Conservation (phyloP, 2,888 invertebrate species). For the Camponotus fellah region DNA sequence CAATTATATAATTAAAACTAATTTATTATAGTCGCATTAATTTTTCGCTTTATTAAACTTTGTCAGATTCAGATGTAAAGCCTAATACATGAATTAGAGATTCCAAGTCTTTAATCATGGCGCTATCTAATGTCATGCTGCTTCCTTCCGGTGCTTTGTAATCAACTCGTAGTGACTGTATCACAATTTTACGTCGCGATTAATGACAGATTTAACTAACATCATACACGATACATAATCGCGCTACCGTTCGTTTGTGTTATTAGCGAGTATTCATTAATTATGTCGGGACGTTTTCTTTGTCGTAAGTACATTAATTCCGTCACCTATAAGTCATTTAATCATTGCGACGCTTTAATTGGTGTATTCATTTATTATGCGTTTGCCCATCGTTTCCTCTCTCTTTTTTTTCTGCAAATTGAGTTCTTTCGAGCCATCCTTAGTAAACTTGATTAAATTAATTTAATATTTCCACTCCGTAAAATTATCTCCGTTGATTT, state of each 20-base stretch:
- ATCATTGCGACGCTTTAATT: conserved; percentile 80
- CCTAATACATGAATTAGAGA: background rate
- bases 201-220: conserved; percentile 67
- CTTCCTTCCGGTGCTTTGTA: conserved; percentile 31
- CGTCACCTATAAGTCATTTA: conserved; percentile 78
- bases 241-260: conserved; percentile 70
- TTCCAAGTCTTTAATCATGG: conserved; percentile 17
- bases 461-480: conserved; percentile 55
- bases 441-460: conserved; percentile 74
- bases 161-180: conserved; percentile 42
- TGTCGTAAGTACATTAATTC: conserved; percentile 80
- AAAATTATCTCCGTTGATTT: conserved; percentile 29
- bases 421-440: conserved; percentile 49
- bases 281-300: conserved; percentile 78
- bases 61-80: background rate
- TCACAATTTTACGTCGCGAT: conserved; percentile 46
- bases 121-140: background rate
- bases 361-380: conserved; percentile 78
- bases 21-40: background rate
- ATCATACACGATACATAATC: conserved; percentile 71
- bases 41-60: background rate
- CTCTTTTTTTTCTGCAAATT: background rate
- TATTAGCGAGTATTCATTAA: conserved; percentile 78
- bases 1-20: background rate
- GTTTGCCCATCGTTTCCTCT: background rate